Evolutionary conservation across 2,888 invertebrate species (phyloP).

Genomic region (Papilio demoleus): DNA sequence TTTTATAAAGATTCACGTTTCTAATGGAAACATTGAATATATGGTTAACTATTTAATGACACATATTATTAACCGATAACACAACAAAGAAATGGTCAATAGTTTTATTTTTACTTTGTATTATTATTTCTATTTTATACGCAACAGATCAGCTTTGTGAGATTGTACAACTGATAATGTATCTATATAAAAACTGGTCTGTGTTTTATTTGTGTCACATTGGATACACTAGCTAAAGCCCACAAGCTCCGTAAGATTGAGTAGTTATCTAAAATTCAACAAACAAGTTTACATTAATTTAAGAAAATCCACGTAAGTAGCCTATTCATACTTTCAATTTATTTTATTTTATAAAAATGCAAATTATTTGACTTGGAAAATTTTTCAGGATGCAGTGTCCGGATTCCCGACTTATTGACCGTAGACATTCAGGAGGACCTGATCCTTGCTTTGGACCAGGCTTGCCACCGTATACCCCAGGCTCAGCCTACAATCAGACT

Average conservation of each 20-base stretch:
- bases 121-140: constrained; percentile 20
- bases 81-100: constrained; percentile 19
- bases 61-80: constrained; percentile 13
- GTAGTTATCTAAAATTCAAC: background rate
- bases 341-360: background rate
- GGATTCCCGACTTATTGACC: background rate
- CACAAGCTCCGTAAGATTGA: background rate
- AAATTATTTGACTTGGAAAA: no score
- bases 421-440: constrained; percentile 13
- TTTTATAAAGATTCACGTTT: background rate
- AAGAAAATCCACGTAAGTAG: background rate
- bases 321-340: no score
- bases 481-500: background rate
- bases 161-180: constrained; percentile 25
- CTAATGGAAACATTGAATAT: background rate
- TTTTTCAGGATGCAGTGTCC: constrained; percentile 20
- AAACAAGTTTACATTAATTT: background rate
- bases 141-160: constrained; percentile 26
- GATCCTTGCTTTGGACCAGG: constrained; percentile 12
- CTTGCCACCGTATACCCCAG: constrained; percentile 6
- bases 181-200: constrained; percentile 30
- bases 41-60: background rate
- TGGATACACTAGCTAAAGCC: background rate
- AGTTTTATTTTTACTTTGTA: constrained; percentile 34
- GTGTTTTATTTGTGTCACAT: background rate